Evolutionary conservation across 2,888 invertebrate genomes (phyloP).

Genomic region (Drosophila subsilvestris): DNA sequence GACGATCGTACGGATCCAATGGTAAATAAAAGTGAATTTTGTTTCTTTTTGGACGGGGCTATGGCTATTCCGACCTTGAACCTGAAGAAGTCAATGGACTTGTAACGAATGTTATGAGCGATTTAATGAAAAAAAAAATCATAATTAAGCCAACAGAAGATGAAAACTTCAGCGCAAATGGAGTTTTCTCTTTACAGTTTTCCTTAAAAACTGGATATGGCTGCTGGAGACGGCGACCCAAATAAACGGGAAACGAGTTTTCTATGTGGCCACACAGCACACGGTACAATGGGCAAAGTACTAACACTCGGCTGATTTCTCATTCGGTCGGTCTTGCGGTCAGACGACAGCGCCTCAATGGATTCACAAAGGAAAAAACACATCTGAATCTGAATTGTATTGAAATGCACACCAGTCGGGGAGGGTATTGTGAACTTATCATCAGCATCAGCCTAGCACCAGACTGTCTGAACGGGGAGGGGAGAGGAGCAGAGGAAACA

Average conservation of each 20-base stretch:
- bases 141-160: neutral
- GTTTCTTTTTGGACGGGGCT: slow-evolving; percentile 9
- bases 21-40: slow-evolving; percentile 69
- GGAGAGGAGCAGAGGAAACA: neutral
- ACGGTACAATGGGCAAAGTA: slow-evolving; percentile 60
- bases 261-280: neutral
- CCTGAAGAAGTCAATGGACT: slow-evolving; percentile 73
- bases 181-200: slow-evolving; percentile 50
- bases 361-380: slow-evolving; percentile 60
- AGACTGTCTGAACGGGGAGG: neutral
- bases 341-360: slow-evolving; percentile 48
- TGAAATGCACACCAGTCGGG: slow-evolving; percentile 73
- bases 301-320: slow-evolving; percentile 43
- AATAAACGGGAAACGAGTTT: slow-evolving; percentile 65
- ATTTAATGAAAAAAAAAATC: slow-evolving; percentile 1
- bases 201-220: slow-evolving; percentile 22
- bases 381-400: slow-evolving; percentile 58
- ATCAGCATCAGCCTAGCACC: slow-evolving; percentile 23
- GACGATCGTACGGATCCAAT: slow-evolving; percentile 36
- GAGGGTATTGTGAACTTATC: slow-evolving; percentile 73
- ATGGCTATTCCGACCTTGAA: slow-evolving; percentile 69
- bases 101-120: neutral
- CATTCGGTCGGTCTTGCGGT: neutral
- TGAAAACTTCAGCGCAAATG: neutral
- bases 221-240: slow-evolving; percentile 60